These are phyloP conservation scores for Danaus melanippus DNA, from an alignment of 1,140 invertebrate genomes.

Conservation along the genomic window DNA sequence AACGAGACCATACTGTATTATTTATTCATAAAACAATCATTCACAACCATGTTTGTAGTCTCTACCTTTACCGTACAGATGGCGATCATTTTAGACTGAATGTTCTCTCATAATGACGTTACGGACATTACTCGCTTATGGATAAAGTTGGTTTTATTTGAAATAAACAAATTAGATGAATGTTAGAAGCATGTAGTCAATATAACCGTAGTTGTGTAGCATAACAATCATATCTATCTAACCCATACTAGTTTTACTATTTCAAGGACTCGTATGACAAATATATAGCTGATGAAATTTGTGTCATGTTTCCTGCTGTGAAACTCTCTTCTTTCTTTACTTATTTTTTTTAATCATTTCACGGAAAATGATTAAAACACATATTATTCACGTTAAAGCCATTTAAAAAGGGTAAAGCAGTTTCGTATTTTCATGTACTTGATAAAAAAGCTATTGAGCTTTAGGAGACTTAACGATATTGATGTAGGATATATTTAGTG, in stretches of 20 bases:
- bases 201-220: constrained; percentile 18
- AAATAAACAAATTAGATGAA: constrained; percentile 20
- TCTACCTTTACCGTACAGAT: constrained; percentile 17
- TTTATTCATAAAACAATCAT: constrained; percentile 21
- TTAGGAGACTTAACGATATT: neutral
- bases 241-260: too few species aligned
- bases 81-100: constrained; percentile 21
- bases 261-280: too few species aligned
- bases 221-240: constrained; percentile 2
- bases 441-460: neutral
- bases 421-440: constrained; percentile 5
- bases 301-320: too few species aligned
- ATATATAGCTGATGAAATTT: too few species aligned
- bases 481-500: too few species aligned
- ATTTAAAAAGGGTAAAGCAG: constrained; percentile 1
- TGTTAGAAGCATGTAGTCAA: constrained; percentile 25
- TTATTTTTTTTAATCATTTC: too few species aligned
- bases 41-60: constrained; percentile 23
- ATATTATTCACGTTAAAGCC: too few species aligned
- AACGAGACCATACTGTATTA: constrained; percentile 14
- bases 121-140: constrained; percentile 10
- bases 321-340: too few species aligned
- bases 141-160: constrained; percentile 2
- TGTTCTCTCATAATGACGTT: constrained; percentile 16
- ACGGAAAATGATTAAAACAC: too few species aligned